Evolutionary conservation across 1,140 invertebrate genomes (phyloP), one percentile per base, ranked within the genome.

Genomic region (Laupala kohalensis): DNA sequence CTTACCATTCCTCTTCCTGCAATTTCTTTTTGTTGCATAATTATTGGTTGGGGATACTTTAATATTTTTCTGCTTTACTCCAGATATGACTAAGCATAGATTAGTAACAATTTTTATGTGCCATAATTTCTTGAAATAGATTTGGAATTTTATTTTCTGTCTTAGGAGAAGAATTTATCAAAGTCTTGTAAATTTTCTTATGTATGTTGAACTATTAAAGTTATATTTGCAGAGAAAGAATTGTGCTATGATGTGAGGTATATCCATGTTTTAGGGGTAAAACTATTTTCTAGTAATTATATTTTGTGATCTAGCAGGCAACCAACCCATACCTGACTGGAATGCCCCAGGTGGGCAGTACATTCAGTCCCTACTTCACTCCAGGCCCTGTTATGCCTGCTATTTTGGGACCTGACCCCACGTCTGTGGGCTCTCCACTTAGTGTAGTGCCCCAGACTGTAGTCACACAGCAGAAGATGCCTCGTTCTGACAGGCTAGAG

Each of bases 401-500:
- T 73, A 88, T 94, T 83, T 86, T 91, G 75, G 89, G 91, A 65
- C 90, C 91, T 72, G 92, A 94, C 82, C 92, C 90, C 68, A 67
- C 82, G 78, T 73, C 72, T 25, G 79, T 81, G 76, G 85, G 86
- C 75, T 89, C 88, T 76, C 89, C 88, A 30, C 81, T 91, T 69
- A 87, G 88, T 75, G 81, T 84, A 73, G 92, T 94, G 77, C 92
- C 89, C 79, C 92, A 93, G 83, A 91, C 90, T 75, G 90, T 93
- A 69, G 85, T 90, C 73, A 84, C 86, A 82, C 91, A 92, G 84
- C 93, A 96, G 85, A 97, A 97, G 86, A 87, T 96, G 86, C 91
- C 92, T 74, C 89, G 95, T 80, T 93, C 93, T 79, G 95, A 97
- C 84, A 88, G 95, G 85, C 89, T 97, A 84, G 95, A 97, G 93